Percentiles rank a stretch among this genome's conserved stretches.
These are phyloP conservation scores for Drymodes brunneopygia DNA, from an alignment of 2,113 vertebrate genomes.

Conservation along the genomic window DNA sequence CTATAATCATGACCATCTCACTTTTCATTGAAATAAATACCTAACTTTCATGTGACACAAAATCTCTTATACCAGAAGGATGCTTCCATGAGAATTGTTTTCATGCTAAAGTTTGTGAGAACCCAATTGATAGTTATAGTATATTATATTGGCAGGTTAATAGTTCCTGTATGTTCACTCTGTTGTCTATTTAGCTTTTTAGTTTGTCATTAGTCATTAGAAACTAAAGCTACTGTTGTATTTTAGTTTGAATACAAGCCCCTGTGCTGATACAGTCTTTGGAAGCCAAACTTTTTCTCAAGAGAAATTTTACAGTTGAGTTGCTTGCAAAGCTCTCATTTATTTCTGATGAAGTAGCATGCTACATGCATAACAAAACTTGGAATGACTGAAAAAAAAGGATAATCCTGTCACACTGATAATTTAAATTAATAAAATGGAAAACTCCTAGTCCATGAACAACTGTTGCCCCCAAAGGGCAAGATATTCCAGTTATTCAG, in stretches of 20 bases:
- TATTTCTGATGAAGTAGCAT: background rate
- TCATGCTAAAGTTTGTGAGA: background rate
- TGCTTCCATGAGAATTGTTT: background rate
- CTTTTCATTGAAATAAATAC: background rate
- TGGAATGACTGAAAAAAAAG: background rate
- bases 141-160: background rate
- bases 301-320: background rate
- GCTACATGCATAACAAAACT: background rate
- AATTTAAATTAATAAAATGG: background rate
- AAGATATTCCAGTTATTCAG: background rate
- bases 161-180: background rate
- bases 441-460: background rate
- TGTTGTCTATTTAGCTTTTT: background rate
- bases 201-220: background rate
- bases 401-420: background rate
- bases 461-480: background rate
- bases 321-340: background rate
- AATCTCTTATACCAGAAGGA: background rate
- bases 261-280: background rate
- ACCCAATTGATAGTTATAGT: background rate
- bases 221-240: background rate
- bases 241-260: background rate
- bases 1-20: background rate
- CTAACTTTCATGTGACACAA: background rate
- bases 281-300: background rate